These are phyloP conservation scores for Lepidochrysops patricia DNA, from an alignment of 2,888 invertebrate genomes.

Conservation along the genomic window DNA sequence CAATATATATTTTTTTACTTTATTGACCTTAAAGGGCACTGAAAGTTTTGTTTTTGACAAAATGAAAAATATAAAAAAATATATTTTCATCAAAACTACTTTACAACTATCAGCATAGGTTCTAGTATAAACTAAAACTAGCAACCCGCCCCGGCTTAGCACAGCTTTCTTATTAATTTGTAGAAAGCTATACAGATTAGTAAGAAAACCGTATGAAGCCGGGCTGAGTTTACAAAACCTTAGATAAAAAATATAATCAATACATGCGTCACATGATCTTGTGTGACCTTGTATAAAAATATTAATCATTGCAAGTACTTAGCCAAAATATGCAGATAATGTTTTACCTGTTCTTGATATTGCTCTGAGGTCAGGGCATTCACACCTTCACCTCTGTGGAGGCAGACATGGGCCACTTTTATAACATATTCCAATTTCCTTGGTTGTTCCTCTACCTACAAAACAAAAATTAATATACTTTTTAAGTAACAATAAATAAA, in stretches of 20 bases:
- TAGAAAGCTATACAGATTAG: too few species aligned
- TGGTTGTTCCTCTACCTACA: conserved; percentile 95
- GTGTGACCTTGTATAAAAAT: background rate
- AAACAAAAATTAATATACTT: conserved; percentile 13
- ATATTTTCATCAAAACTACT: background rate
- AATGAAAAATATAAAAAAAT: background rate
- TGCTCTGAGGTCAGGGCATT: conserved; percentile 84
- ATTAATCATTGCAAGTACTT: background rate
- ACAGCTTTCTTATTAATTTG: too few species aligned
- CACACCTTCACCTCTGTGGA: conserved; percentile 79
- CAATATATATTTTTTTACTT: background rate
- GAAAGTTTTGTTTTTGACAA: background rate
- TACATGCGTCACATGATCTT: background rate
- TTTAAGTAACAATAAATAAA: too few species aligned
- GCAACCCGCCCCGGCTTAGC: too few species aligned
- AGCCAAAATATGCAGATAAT: background rate
- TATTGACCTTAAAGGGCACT: background rate
- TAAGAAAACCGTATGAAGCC: too few species aligned
- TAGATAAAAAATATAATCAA: background rate
- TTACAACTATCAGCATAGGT: background rate
- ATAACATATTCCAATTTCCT: conserved; percentile 98
- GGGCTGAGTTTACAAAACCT: background rate
- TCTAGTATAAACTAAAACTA: too few species aligned
- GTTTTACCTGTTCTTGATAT: conserved; percentile 75
- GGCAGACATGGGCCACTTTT: conserved; percentile 91